phyloP scores from a whole-genome alignment of 2,888 invertebrate species.

The Chaetoderma sp. region DNA sequence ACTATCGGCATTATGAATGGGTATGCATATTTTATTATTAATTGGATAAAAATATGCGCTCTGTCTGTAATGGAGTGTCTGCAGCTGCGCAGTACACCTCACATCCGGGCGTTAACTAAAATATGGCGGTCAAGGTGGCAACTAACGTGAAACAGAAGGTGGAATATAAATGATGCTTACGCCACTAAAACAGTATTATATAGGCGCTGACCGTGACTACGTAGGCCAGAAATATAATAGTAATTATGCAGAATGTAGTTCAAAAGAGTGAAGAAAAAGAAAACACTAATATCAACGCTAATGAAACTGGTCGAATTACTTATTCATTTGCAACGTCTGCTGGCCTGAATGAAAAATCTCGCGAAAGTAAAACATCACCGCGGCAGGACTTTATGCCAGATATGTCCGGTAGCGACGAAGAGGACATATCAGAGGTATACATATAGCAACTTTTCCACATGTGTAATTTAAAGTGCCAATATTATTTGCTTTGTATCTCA shows the following conservation, averaged over 20 bases:
- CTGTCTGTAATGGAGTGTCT: no score
- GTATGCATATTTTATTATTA: no score
- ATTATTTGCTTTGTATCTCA: background rate
- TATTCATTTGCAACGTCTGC: constrained; percentile 40
- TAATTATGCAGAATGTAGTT: constrained; percentile 89
- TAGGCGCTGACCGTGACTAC: no score
- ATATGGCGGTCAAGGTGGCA: constrained; percentile 68
- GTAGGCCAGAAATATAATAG: constrained; percentile 17
- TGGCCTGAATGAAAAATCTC: constrained; percentile 65
- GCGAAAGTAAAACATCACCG: constrained; percentile 69
- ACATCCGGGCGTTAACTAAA: no score
- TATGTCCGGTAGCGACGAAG: constrained; percentile 95
- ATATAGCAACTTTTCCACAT: no score
- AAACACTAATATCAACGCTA: constrained; percentile 54
- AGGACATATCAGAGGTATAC: constrained; percentile 94
- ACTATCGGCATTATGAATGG: no score
- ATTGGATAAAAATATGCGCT: no score
- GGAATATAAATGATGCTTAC: constrained; percentile 26
- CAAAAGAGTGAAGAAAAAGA: constrained; percentile 48
- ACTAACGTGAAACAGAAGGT: constrained; percentile 33
- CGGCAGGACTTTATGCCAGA: constrained; percentile 85
- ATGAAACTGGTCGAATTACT: constrained; percentile 53
- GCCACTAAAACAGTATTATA: no score
- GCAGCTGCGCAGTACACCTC: no score
- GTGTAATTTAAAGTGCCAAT: background rate